Evolutionary conservation across 1,140 invertebrate species (phyloP), one percentile per base, ranked within the genome.

Genomic region (Aphidius ervi): DNA sequence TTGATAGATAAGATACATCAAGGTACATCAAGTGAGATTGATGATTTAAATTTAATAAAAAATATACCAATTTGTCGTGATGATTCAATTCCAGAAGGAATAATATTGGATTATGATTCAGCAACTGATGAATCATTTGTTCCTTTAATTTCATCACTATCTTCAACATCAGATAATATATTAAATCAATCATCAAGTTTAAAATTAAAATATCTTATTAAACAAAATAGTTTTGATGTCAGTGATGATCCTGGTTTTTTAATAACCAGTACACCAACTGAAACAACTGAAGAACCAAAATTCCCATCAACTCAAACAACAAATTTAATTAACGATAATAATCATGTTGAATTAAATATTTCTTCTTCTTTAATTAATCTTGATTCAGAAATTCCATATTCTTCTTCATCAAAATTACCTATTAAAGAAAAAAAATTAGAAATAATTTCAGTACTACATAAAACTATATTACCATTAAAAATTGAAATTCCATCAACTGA

Each of bases 171-270:
- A 16, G 55, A 57, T n/a, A 31, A 6, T 9, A 23, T 20, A 8
- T 39, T 46, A n/a, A 46, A 42, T 53, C 56, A 50, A 16, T 59
- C 64, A 9, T 9, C 61, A 6, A 58, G 39, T 43, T 57, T 47
- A 9, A 63, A 48, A 43, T 23, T 63, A 20, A 66, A 66, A 56
- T 42, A 61, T 48, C 41, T 66, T 1, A 53, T 31, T 0, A 66
- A 63, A 54, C 61, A 66, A 31, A 40, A 41, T 8, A 43, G 23
- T 39, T 54, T 65, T n/a, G 64, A 65, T 41, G 41, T 20, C 6
- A 7, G 9, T n/a, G 65, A 63, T 10, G 59, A 63, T n/a, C 0
- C 9, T 48, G 40, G 41, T 61, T 47, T 40, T 6, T 49, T 49
- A 46, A 10, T 60, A 6, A 59, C 58, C 8, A 63, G 56, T 54